Evolutionary conservation across 53 echinoderm and acorn worm species (phyloP), one percentile per base, ranked within the genome.

Genomic region (Temnopleurus reevesii): DNA sequence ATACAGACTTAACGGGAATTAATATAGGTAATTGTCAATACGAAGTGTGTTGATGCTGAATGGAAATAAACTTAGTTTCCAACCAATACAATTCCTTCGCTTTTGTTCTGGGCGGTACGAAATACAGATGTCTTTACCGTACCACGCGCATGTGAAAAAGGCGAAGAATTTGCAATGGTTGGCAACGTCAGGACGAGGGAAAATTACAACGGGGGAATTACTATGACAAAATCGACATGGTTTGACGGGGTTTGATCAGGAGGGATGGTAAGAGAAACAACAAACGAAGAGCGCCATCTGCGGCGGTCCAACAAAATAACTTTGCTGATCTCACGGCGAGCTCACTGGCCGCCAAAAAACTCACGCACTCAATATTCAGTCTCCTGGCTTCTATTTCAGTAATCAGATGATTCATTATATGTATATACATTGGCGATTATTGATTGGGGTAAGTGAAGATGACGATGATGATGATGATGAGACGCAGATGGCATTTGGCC

Each of bases 381-480:
- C 41, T 83, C 83, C 58, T 41, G 58, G 83, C 56, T 51, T n/a
- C n/a, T 57, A 83, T 57, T 55, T 83, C 83, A 57, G 83, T 83
- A 34, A 55, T 36, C 58, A 36, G 57, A 83, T 45, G 36, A 35
- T 18, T 30, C 38, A 19, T 53, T 31, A 31, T 56, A 56, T 56
- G 55, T 36, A 56, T 56, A 55, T 36, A 83, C 36, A 83, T 15
- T 54, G 23, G n/a, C n/a, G 35, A 77, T 77, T 77, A 45, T 77
- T 77, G 77, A 65, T 77, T n/a, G 77, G 77, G 45, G 44, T 43
- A 51, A 10, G 53, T 51, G 53, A 51, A 8, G 15, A 10, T 8
- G 53, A 51, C 53, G 53, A 51, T 10, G 53, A 51, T 51, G 8
- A 9, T 30, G 30, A 71, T 27, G 6, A n/a, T 31, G 47, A 81